phyloP scores from a whole-genome alignment of 2,888 invertebrate genomes.

The Odontocerum albicorne region DNA sequence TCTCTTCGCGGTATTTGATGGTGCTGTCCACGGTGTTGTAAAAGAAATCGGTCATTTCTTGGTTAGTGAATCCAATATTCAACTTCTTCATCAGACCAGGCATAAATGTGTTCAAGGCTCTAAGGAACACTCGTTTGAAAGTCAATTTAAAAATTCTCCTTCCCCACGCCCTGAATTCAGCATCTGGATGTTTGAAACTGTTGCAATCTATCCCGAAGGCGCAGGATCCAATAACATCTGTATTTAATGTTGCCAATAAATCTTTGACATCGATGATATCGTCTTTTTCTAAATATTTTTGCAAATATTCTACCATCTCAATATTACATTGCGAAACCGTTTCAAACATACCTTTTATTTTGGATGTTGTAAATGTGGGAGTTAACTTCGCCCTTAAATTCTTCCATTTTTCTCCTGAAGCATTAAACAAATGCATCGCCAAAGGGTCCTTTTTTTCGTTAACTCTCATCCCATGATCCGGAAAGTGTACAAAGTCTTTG shows the following conservation, averaged over 20 bases:
- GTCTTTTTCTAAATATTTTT: conserved; percentile 33
- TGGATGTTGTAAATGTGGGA: conserved; percentile 61
- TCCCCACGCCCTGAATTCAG: conserved; percentile 42
- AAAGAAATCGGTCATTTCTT: conserved; percentile 43
- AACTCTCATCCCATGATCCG: conserved; percentile 44
- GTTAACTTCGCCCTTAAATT: conserved; percentile 55
- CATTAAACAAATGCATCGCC: conserved; percentile 51
- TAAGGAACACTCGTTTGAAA: not conserved
- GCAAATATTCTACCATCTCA: conserved; percentile 41
- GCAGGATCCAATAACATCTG: conserved; percentile 53
- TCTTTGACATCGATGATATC: conserved; percentile 46
- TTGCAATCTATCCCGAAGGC: conserved; percentile 55
- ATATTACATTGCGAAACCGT: conserved; percentile 50
- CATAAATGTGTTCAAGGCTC: conserved; percentile 41
- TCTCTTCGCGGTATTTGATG: conserved; percentile 46
- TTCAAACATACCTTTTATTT: conserved; percentile 58
- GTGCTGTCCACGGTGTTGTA: conserved; percentile 48
- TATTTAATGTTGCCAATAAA: conserved; percentile 48
- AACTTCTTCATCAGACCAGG: conserved; percentile 1
- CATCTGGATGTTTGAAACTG: conserved; percentile 45
- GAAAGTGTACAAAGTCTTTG: conserved; percentile 44
- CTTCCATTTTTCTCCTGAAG: conserved; percentile 56
- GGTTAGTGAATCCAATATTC: not conserved
- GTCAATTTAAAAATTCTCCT: conserved; percentile 33
- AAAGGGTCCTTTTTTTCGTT: conserved; percentile 55